Percentiles rank a stretch among this genome's conserved stretches.
These are phyloP conservation scores for Papilio xuthus DNA, from an alignment of 1,140 invertebrate species.

Conservation along the genomic window DNA sequence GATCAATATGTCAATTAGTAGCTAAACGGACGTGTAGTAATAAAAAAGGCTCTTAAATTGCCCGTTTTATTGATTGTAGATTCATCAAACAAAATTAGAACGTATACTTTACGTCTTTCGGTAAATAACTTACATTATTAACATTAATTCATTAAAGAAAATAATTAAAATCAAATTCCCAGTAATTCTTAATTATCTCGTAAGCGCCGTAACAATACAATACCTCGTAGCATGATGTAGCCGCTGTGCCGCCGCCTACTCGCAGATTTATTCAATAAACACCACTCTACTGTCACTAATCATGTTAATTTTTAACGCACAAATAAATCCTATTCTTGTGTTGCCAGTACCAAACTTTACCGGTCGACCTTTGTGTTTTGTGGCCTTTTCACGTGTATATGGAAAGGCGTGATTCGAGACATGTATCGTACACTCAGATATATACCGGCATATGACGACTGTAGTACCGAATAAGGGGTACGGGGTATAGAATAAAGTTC, in stretches of 20 bases:
- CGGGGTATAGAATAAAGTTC: slow-evolving; percentile 26
- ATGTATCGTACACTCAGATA: slow-evolving; percentile 50
- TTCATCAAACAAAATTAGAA: background rate
- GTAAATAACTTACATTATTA: background rate
- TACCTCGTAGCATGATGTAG: slow-evolving; percentile 75
- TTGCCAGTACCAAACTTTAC: slow-evolving; percentile 35
- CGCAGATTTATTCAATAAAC: slow-evolving; percentile 66
- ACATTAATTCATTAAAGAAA: background rate
- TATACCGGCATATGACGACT: slow-evolving; percentile 28
- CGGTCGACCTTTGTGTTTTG: slow-evolving; percentile 5
- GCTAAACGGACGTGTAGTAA: background rate
- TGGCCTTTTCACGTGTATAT: slow-evolving; percentile 42
- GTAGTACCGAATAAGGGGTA: background rate
- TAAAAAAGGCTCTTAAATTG: background rate
- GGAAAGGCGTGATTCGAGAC: slow-evolving; percentile 39
- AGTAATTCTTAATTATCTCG: background rate
- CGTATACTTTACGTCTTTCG: background rate
- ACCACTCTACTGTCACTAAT: slow-evolving; percentile 69
- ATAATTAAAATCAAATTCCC: background rate
- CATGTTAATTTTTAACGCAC: slow-evolving; percentile 67
- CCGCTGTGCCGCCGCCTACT: slow-evolving; percentile 51
- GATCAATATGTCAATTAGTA: background rate
- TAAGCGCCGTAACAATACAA: slow-evolving; percentile 41
- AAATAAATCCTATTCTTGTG: slow-evolving; percentile 51
- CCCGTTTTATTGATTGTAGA: background rate